Evolutionary conservation across 2,888 invertebrate species (phyloP).

Genomic region (Morpho achilles): DNA sequence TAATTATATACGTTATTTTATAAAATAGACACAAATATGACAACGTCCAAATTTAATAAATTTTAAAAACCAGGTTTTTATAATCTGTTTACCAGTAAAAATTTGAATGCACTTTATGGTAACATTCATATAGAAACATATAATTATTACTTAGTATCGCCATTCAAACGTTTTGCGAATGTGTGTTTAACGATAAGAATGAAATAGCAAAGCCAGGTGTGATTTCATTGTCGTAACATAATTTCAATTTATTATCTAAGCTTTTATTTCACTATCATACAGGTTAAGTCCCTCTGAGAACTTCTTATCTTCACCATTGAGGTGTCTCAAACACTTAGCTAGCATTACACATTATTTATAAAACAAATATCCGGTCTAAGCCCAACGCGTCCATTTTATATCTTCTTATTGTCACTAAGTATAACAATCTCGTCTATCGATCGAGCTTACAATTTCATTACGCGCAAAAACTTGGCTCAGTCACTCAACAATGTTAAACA

Average conservation of each 20-base stretch:
- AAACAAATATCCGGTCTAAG: constrained; percentile 51
- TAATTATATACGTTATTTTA: no score
- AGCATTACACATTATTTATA: constrained; percentile 41
- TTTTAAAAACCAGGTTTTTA: no score
- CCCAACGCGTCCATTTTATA: constrained; percentile 32
- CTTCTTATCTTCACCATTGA: constrained; percentile 13
- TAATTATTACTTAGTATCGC: no score
- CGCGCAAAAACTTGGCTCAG: constrained; percentile 52
- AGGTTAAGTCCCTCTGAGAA: not conserved
- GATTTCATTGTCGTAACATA: not conserved
- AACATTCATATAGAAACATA: no score
- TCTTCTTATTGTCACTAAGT: constrained; percentile 19
- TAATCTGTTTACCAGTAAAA: no score
- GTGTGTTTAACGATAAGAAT: no score
- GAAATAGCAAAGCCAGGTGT: not conserved
- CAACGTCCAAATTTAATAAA: no score
- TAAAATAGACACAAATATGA: no score
- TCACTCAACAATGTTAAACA: constrained; percentile 60
- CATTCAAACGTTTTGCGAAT: no score
- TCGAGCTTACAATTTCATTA: constrained; percentile 56
- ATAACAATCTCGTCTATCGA: constrained; percentile 33
- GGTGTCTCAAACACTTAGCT: constrained; percentile 14
- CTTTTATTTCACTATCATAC: not conserved
- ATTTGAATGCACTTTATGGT: no score
- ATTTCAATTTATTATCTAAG: not conserved